Evolutionary conservation across 2,113 vertebrate species (phyloP), one percentile per base, ranked within the genome.

Genomic region (Numenius arquata): DNA sequence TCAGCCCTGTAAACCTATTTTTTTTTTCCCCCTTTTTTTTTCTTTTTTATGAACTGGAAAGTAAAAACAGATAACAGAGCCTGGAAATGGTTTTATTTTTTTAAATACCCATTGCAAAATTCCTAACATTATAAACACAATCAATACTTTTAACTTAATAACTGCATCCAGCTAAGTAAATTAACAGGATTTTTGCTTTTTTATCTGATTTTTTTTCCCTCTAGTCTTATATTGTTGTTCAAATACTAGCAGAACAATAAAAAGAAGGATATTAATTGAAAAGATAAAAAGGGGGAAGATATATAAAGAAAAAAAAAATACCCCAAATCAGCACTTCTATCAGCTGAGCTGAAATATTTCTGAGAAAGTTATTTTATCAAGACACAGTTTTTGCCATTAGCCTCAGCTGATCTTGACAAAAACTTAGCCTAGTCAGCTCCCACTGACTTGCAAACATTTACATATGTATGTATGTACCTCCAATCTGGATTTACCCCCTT

Each of bases 321-420:
- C 26, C n/a, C 65, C 19, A 34, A 65, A 83, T 61, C 59, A 91
- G 78, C 89, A 89, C 88, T 96, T 90, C 88, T 85, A 70, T 76
- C 74, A 95, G 56, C 90, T 88, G 65, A 94, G 75, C 30, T 91
- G 41, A 96, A 92, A 68, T 66, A 70, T 61, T 93, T 82, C 70
- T 83, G 38, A 80, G 67, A 50, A 85, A 82, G 30, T 80, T 72
- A 61, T 73, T 93, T 97, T 93, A 77, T 75, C 48, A 89, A 55
- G 83, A 59, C 55, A 68, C 21, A 41, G 52, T 62, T 88, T 83
- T 93, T 79, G 1, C 0, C n/a, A 73, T 79, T 86, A 93, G 50
- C 66, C 73, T 88, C 74, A 95, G 77, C 58, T 94, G 50, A 74
- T 85, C 59, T 77, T 67, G 40, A 76, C 38, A 73, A 91, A 81